These are phyloP conservation scores for Leptinotarsa juncta DNA, from an alignment of 2,888 invertebrate species.

Conservation along the genomic window DNA sequence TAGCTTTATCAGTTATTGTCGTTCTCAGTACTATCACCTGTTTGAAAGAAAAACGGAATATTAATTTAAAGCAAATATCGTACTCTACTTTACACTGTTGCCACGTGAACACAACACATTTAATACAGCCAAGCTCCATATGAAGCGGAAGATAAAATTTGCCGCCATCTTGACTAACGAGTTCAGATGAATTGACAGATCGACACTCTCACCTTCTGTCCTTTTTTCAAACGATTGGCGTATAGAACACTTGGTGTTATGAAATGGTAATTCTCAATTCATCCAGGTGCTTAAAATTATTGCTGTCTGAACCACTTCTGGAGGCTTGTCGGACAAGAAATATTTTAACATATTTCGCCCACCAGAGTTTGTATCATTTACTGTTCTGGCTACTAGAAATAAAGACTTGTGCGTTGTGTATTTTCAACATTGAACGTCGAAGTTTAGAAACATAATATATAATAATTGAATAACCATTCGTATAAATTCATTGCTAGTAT, in stretches of 20 bases:
- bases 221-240: background rate
- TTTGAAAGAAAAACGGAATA: background rate
- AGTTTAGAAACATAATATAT: too few relatives aligned
- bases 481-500: too few relatives aligned
- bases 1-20: background rate
- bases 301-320: background rate
- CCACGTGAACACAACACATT: constrained; percentile 10
- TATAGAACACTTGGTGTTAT: background rate
- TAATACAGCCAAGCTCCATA: constrained; percentile 20
- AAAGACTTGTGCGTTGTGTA: too few relatives aligned
- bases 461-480: too few relatives aligned
- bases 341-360: background rate
- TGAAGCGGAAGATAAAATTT: constrained; percentile 33
- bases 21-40: background rate
- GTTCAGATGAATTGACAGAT: background rate
- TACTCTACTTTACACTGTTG: constrained; percentile 2
- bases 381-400: too few relatives aligned
- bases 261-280: background rate
- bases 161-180: constrained; percentile 34
- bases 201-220: background rate
- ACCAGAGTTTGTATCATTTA: background rate
- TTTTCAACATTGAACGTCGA: too few relatives aligned
- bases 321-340: background rate
- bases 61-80: constrained; percentile 5
- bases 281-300: background rate